A percentile compares a stretch with the other conserved stretches of the same genome.
These are phyloP conservation scores for Didymodactylos carnosus DNA, from an alignment of 2,888 invertebrate species.

Conservation along the genomic window DNA sequence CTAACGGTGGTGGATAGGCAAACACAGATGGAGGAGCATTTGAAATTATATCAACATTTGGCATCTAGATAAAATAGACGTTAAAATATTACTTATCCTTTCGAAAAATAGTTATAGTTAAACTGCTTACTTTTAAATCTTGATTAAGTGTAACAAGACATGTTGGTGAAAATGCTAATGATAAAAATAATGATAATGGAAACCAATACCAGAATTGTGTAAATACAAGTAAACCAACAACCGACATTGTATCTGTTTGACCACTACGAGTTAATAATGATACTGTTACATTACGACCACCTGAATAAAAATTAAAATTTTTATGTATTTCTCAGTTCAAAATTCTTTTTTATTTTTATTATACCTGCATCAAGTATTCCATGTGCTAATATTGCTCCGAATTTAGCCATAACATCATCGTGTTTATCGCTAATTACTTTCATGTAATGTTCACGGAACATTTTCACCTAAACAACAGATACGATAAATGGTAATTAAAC, in stretches of 20 bases:
- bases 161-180: conserved; percentile 83
- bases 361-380: conserved; percentile 39
- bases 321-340: not conserved
- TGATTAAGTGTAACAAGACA: conserved; percentile 80
- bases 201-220: conserved; percentile 99
- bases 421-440: conserved; percentile 95
- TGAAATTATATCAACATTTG: conserved; percentile 66
- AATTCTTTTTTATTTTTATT: conserved; percentile 18
- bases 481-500: too few species aligned
- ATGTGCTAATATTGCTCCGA: conserved; percentile 87
- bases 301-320: not conserved
- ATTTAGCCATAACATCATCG: conserved; percentile 98
- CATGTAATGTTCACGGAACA: conserved; percentile 77
- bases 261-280: conserved; percentile 84
- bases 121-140: conserved; percentile 51
- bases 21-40: conserved; percentile 79
- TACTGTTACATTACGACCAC: conserved; percentile 85
- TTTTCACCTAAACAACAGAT: conserved; percentile 43
- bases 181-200: conserved; percentile 81
- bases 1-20: conserved; percentile 84
- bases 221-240: conserved; percentile 86
- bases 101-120: too few species aligned
- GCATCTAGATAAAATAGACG: too few species aligned
- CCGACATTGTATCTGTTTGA: conserved; percentile 59
- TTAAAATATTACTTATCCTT: too few species aligned